Percentiles rank a stretch among this genome's conserved stretches.
Evolutionary conservation across 2,888 invertebrate genomes (phyloP).

Genomic region (Eupithecia subfuscata): DNA sequence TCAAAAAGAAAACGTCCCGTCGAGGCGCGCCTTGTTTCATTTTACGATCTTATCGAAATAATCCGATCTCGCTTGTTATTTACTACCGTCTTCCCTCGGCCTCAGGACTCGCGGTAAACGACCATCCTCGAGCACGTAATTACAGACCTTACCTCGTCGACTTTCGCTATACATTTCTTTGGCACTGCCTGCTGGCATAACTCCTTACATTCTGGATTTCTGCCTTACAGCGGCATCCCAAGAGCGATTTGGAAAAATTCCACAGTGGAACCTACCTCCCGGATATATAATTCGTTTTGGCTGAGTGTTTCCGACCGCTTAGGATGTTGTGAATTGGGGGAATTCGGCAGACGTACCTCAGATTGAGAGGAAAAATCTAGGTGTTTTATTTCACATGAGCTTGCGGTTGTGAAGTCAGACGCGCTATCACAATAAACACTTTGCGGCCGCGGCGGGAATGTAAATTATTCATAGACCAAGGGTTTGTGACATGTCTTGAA

Average conservation of each 20-base stretch:
- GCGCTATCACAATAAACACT: slow-evolving; percentile 79
- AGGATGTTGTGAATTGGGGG: slow-evolving; percentile 54
- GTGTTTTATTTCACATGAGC: slow-evolving; percentile 80
- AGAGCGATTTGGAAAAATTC: slow-evolving; percentile 58
- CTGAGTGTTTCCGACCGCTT: slow-evolving; percentile 49
- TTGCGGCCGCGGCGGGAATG: slow-evolving; percentile 65
- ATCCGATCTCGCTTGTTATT: slow-evolving; percentile 82
- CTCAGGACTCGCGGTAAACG: slow-evolving; percentile 64
- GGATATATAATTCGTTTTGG: slow-evolving; percentile 67
- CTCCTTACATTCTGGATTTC: slow-evolving; percentile 63
- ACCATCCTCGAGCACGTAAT: slow-evolving; percentile 55
- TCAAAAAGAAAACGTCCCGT: slow-evolving; percentile 75
- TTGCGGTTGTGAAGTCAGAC: slow-evolving; percentile 70
- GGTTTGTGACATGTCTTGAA: slow-evolving; percentile 66
- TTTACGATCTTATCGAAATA: slow-evolving; percentile 84
- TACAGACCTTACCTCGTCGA: slow-evolving; percentile 64
- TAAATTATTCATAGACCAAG: slow-evolving; percentile 76
- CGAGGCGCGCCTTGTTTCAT: slow-evolving; percentile 80
- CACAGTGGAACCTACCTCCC: slow-evolving; percentile 56
- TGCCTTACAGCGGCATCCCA: slow-evolving; percentile 52
- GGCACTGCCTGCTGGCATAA: slow-evolving; percentile 54
- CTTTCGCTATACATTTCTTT: slow-evolving; percentile 63
- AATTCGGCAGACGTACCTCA: slow-evolving; percentile 60
- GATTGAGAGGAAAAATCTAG: slow-evolving; percentile 80
- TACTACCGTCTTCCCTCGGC: slow-evolving; percentile 78